These are phyloP conservation scores for Sphaerophoria rueppellii DNA, from an alignment of 2,888 invertebrate genomes.

Conservation along the genomic window DNA sequence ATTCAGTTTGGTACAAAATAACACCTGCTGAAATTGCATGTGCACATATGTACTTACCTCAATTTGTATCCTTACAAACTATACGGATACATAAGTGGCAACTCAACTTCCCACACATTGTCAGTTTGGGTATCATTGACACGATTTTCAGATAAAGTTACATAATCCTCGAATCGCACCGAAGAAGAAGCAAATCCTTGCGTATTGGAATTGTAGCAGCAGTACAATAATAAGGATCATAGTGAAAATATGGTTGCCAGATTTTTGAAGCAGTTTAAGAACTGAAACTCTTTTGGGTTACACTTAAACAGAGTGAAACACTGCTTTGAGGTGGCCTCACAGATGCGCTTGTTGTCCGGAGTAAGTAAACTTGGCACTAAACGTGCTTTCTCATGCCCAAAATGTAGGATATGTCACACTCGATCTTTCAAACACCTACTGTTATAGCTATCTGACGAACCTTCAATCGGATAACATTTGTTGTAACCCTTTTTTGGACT, in stretches of 20 bases:
- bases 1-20: neutral
- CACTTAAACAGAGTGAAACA: no score
- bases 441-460: no score
- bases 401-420: no score
- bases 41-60: neutral
- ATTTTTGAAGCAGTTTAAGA: neutral
- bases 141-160: constrained; percentile 47
- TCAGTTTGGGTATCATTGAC: constrained; percentile 50
- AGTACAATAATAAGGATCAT: neutral
- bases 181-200: constrained; percentile 2
- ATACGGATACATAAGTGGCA: neutral
- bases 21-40: constrained; percentile 50
- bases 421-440: no score
- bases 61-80: neutral
- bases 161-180: constrained; percentile 18
- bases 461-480: no score
- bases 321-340: no score
- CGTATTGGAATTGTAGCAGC: constrained; percentile 2
- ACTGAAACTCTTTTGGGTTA: neutral
- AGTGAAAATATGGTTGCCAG: neutral
- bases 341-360: no score
- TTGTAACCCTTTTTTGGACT: no score
- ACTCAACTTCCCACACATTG: constrained; percentile 18
- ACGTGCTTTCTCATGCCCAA: no score
- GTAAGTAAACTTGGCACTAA: no score